These are phyloP conservation scores for Seriola rivoliana DNA, from an alignment of 2,113 vertebrate species.

Conservation along the genomic window DNA sequence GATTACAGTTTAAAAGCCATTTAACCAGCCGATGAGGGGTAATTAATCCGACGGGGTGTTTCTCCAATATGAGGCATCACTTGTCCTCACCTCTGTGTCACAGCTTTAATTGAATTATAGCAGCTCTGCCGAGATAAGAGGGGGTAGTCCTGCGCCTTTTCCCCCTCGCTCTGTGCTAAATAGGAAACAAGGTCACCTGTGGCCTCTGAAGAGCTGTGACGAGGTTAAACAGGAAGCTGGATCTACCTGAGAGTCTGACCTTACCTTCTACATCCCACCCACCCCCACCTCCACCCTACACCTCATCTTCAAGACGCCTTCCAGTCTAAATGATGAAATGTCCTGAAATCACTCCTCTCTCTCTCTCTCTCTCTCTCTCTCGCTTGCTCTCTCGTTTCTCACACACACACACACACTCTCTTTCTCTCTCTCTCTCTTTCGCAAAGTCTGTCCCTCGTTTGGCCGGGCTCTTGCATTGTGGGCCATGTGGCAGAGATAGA, in stretches of 20 bases:
- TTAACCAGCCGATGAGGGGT: conserved; percentile 62
- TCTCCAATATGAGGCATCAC: conserved; percentile 59
- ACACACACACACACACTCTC: background rate
- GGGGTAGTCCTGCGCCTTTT: conserved; percentile 23
- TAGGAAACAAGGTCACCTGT: conserved; percentile 56
- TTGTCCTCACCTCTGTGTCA: conserved; percentile 73
- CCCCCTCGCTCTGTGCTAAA: conserved; percentile 12
- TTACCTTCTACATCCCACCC: conserved; percentile 18
- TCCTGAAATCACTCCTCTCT: conserved; percentile 66
- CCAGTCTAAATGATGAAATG: conserved; percentile 75
- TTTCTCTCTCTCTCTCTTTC: background rate
- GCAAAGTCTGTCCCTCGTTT: conserved; percentile 49
- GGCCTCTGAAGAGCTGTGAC: conserved; percentile 26
- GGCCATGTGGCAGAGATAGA: conserved; percentile 48
- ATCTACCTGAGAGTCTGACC: conserved; percentile 50
- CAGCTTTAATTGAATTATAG: conserved; percentile 76
- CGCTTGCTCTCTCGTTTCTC: too few species aligned
- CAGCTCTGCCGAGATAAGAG: conserved; percentile 48
- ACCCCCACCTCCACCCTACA: background rate
- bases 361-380: background rate
- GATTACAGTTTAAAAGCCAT: conserved; percentile 72
- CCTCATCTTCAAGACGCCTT: conserved; percentile 43
- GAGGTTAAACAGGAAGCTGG: conserved; percentile 45
- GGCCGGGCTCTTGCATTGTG: conserved; percentile 31
- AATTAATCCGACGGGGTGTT: conserved; percentile 70